Base-by-base conservation (phyloP, 2,113 vertebrate genomes). In the Aythya baeri region DNA sequence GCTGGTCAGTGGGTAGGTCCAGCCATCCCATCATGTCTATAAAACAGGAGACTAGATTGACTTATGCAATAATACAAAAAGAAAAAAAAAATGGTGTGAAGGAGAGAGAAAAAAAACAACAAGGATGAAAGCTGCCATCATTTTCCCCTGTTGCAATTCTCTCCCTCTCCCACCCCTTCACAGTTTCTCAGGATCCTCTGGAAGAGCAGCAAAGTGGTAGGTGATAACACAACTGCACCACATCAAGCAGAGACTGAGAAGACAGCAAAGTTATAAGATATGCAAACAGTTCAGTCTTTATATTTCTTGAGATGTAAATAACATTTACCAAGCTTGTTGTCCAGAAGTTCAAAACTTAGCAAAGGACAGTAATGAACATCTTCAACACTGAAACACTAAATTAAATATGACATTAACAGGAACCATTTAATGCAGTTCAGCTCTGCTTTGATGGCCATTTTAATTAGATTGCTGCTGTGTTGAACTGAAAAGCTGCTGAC, bases 341-440 rank as follows among this genome's bases (percentile, higher is more conserved):
- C 57, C 75, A 94, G 52, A 93, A 89, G 66, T 93, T 89, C 75
- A 70, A 88, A 92, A 78, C 86, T 77, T 88, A 96, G 27, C 52
- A 89, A 82, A 97, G 49, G 91, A 88, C 50, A 77, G 36, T 93
- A 96, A 97, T 85, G 91, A 97, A 89, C 65, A 92, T 91, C 94
- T 96, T 96, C 95, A 96, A 93, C 49, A 72, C 2, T 8, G 17
- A 93, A 85, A 57, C 81, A 91, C 83, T 95, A 96, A 97, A 98
- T 97, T 97, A 97, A 96, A 95, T 97, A 92, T 97, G 97, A 95
- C 97, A 92, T 96, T 97, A 98, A 97, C 97, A 81, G 80, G 72
- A 95, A 89, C 41, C 32, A 88, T 93, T 96, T 94, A 96, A 95
- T 94, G 84, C 67, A 58, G 59, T 94, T 97, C 93, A 86, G 68